Percentiles rank a stretch among this genome's conserved stretches.
These are phyloP conservation scores for Drosophila rufa DNA, from an alignment of 1,140 invertebrate species.

Conservation along the genomic window DNA sequence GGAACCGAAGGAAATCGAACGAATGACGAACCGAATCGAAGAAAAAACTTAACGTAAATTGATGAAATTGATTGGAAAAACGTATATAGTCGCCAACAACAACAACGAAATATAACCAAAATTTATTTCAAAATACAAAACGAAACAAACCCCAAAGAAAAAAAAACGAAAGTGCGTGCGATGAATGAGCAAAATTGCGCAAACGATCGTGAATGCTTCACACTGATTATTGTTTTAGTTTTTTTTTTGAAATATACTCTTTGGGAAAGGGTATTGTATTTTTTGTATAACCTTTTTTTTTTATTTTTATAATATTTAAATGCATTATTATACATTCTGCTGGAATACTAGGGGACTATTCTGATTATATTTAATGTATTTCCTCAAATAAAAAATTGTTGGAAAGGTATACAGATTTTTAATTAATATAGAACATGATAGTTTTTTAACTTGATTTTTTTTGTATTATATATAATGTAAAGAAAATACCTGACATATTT, in stretches of 20 bases:
- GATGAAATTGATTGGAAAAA: constrained; percentile 76
- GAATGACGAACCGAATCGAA: constrained; percentile 33
- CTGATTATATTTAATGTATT: too few species aligned
- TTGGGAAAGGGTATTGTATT: constrained; percentile 5
- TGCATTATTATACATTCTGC: too few species aligned
- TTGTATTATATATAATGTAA: too few species aligned
- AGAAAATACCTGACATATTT: neutral
- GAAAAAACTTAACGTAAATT: constrained; percentile 65
- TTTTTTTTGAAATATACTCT: constrained; percentile 24
- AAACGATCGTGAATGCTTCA: constrained; percentile 70
- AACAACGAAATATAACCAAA: constrained; percentile 57
- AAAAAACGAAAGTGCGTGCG: constrained; percentile 75
- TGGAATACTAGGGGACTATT: too few species aligned
- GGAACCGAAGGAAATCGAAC: constrained; percentile 24
- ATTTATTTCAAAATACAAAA: constrained; percentile 67
- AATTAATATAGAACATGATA: too few species aligned
- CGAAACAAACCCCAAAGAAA: constrained; percentile 28
- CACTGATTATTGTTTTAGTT: constrained; percentile 38
- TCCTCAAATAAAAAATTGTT: too few species aligned
- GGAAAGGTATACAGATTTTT: too few species aligned
- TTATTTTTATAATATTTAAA: too few species aligned
- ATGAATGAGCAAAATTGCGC: constrained; percentile 78
- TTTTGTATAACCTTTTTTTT: neutral
- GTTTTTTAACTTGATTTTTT: neutral
- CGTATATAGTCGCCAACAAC: constrained; percentile 36